These are phyloP conservation scores for Podabrus alpinus DNA, from an alignment of 2,888 invertebrate genomes.

Conservation along the genomic window DNA sequence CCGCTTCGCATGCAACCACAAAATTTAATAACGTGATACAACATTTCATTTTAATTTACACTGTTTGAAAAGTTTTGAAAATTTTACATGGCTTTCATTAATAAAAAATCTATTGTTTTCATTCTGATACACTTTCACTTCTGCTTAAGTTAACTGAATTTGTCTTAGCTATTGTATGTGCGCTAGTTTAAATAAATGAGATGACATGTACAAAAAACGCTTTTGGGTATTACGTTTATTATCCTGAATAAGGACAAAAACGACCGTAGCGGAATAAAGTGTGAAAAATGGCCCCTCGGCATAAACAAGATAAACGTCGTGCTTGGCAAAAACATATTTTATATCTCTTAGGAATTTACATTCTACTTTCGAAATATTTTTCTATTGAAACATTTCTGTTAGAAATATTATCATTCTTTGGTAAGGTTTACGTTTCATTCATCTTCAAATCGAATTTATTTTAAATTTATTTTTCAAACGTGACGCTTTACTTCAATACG, in stretches of 20 bases:
- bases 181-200: conserved; percentile 15
- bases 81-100: neutral
- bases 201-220: conserved; percentile 3
- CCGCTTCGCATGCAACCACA: neutral
- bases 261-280: conserved; percentile 14
- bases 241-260: conserved; percentile 16
- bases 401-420: neutral
- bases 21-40: neutral
- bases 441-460: neutral
- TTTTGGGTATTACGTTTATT: conserved; percentile 16
- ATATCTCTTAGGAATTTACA: conserved; percentile 3
- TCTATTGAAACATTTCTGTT: neutral
- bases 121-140: neutral
- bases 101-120: neutral
- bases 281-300: conserved; percentile 14
- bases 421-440: neutral
- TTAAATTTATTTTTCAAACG: neutral
- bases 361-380: neutral
- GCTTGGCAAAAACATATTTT: conserved; percentile 1
- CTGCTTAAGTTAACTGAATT: neutral
- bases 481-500: neutral
- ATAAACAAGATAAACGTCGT: conserved; percentile 17
- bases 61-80: neutral
- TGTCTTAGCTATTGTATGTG: neutral
- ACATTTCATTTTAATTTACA: neutral